Conservation (phyloP, 2,113 vertebrate genomes). For the Labeo rohita region DNA sequence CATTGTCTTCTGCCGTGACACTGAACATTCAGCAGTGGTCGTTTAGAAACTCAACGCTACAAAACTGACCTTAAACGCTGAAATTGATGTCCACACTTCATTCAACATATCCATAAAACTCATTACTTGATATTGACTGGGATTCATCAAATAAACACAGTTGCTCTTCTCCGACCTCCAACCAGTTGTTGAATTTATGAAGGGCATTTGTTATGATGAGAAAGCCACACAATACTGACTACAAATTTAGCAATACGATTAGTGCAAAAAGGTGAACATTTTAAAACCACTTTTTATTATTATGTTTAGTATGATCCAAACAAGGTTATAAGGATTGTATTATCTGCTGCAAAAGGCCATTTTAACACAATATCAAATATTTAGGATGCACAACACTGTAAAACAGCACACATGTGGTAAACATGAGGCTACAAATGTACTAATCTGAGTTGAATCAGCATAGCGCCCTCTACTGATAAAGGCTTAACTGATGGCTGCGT, state of each 20-base stretch:
- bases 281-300: not conserved
- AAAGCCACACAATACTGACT: not conserved
- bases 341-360: not conserved
- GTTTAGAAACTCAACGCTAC: not conserved
- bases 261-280: conserved; percentile 3
- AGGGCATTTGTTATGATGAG: not conserved
- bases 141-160: not conserved
- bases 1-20: not conserved
- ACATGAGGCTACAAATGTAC: not conserved
- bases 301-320: not conserved
- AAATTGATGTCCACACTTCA: conserved; percentile 1
- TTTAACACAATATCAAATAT: not conserved
- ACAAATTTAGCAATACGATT: not conserved
- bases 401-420: not conserved
- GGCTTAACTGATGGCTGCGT: not conserved
- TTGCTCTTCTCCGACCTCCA: conserved; percentile 15
- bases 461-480: not conserved
- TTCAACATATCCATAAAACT: conserved; percentile 24
- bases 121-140: conserved; percentile 1
- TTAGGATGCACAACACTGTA: not conserved
- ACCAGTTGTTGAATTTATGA: conserved; percentile 23
- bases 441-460: not conserved
- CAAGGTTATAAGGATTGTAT: not conserved
- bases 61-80: not conserved
- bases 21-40: not conserved